Evolutionary conservation across 2,113 vertebrate species (phyloP), one percentile per base, ranked within the genome.

Genomic region (Pipra filicauda): DNA sequence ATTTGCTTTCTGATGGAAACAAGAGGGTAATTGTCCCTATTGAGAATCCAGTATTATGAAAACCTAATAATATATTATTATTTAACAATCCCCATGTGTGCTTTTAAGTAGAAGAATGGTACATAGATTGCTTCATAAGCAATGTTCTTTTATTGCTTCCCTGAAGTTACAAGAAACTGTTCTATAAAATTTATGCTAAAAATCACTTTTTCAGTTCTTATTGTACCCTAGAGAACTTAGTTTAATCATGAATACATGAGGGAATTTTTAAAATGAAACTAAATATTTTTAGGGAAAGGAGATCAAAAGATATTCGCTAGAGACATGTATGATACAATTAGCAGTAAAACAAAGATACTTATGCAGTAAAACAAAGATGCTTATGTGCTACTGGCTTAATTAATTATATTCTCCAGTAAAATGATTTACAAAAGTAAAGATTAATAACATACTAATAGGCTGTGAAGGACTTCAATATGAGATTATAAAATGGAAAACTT

Each of bases 71-170:
- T 65, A 74, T 44, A 61, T 71, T 85, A 85, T 61, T 77, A 85
- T 87, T 96, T 94, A 88, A 94, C 21, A 95, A 73, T 46, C 15
- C 78, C 72, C 76, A 59, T 66, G 85, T 89, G 89, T 73, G 33
- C 88, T 96, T 95, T 95, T 88, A 96, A 93, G 59, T 66, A 83
- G 91, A 95, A 89, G 22, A 71, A 82, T 52, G 8, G 44, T 66
- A 57, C 61, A 61, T 76, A 39, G 49, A 79, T 93, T 95, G 64
- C 70, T 96, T 64, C 22, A 37, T 89, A 96, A 70, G 30, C 78
- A 94, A 61, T 76, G 39, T 52, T 66, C 62, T 93, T 96, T 96
- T 92, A 97, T 97, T 82, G n/a, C 59, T 94, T 84, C 62, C 83
- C 72, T 94, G 37, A 66, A 91, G 31, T 83, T 89, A 93, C 48